These are phyloP conservation scores for Enteromius radiatus DNA, from an alignment of 2,797 vertebrate genomes.

Conservation along the genomic window DNA sequence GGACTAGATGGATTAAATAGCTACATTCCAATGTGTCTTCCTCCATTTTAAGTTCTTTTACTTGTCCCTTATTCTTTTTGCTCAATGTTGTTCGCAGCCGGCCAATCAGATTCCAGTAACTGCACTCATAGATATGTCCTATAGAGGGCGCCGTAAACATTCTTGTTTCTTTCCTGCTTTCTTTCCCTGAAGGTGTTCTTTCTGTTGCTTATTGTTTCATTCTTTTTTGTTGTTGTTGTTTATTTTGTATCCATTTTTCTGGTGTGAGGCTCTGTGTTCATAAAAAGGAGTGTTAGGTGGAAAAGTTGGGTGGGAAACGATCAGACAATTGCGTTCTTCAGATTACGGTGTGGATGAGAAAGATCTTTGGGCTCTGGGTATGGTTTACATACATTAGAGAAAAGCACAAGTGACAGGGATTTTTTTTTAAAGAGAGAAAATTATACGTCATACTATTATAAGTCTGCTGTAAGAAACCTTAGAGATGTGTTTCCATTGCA, in stretches of 20 bases:
- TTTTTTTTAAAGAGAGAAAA: background rate
- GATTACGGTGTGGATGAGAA: conserved; percentile 2
- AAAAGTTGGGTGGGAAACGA: conserved; percentile 46
- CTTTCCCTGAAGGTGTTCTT: background rate
- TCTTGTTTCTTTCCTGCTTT: background rate
- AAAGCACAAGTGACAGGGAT: conserved; percentile 24
- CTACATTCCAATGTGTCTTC: background rate
- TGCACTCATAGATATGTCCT: conserved; percentile 24
- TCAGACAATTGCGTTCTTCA: conserved; percentile 38
- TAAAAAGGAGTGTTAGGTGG: background rate
- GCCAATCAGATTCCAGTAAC: background rate
- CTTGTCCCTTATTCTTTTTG: background rate
- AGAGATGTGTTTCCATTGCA: conserved; percentile 17
- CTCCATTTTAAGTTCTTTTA: background rate
- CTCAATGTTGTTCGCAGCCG: background rate
- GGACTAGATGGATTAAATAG: background rate
- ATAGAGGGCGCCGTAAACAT: conserved; percentile 46
- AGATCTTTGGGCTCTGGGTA: conserved; percentile 10
- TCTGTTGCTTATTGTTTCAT: background rate
- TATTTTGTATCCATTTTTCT: conserved; percentile 13
- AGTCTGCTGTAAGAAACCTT: background rate
- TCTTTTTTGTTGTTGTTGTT: background rate
- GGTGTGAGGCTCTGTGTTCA: background rate
- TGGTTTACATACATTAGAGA: conserved; percentile 35
- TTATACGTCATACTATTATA: conserved; percentile 2